Percentiles rank a stretch among this genome's conserved stretches.
Conservation (phyloP, 2,888 invertebrate species). For the Hymenopus coronatus region DNA sequence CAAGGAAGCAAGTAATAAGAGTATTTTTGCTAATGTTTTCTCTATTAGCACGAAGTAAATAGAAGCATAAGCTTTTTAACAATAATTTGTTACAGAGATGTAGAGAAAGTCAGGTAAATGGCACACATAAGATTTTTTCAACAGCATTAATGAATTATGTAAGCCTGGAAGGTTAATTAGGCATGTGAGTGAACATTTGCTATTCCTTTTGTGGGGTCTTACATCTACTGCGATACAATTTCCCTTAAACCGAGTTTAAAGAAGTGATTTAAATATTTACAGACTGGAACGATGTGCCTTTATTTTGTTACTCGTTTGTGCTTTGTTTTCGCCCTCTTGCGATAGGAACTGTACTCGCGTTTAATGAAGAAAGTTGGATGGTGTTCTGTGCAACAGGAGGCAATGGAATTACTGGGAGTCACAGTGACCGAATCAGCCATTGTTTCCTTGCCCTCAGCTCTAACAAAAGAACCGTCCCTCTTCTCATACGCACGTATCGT, state of each 20-base stretch:
- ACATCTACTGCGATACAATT: too few species aligned
- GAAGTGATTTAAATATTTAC: background rate
- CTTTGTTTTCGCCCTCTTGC: background rate
- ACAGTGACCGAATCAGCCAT: background rate
- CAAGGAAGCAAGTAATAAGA: too few species aligned
- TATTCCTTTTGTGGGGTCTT: too few species aligned
- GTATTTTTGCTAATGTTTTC: too few species aligned
- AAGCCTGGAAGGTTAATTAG: too few species aligned
- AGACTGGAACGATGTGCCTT: background rate
- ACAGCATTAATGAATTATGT: too few species aligned
- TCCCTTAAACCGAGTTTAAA: background rate
- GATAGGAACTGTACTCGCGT: background rate
- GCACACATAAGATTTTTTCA: too few species aligned
- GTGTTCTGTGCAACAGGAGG: background rate
- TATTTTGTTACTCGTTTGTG: background rate
- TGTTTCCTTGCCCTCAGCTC: background rate
- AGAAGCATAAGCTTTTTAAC: too few species aligned
- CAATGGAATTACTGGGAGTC: background rate
- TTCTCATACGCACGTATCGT: background rate
- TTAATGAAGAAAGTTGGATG: background rate
- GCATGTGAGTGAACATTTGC: too few species aligned
- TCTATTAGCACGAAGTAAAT: too few species aligned
- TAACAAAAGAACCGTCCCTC: background rate
- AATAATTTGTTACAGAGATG: too few species aligned
- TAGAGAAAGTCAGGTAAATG: too few species aligned